Evolutionary conservation across 1,140 invertebrate genomes (phyloP), one percentile per base, ranked within the genome.

Genomic region (Brachionus paranguensis): DNA sequence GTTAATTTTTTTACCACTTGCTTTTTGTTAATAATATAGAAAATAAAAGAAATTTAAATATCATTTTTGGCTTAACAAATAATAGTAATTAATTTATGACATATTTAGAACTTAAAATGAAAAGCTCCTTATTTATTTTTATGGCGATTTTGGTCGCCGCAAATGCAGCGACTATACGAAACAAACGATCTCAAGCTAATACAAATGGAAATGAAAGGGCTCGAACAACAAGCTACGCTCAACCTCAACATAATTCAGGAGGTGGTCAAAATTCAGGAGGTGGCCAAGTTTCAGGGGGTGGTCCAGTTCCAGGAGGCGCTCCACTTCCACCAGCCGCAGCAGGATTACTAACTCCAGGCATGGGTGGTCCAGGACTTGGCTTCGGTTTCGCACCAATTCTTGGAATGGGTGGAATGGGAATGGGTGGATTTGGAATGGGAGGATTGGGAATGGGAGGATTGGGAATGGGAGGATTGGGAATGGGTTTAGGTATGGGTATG

Each of bases 321-420:
- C 45, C 11, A 45, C 27, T 81, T 37, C 41, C 37, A 24, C 78
- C 78, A 45, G 78, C 29, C 12, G 53, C 29, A 7, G 47, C 60
- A 17, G 78, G 60, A 55, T 53, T 65, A 27, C 17, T 65, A 8
- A 79, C 64, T 6, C 78, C 78, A 41, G 78, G 78, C n/a, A 10
- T 81, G 20, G 53, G 50, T 64, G 53, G 53, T 64, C 72, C 72
- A 53, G 72, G 72, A 45, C 70, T 74, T 17, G 70, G 70, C 8
- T 74, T 74, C 41, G 70, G 70, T 11, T 79, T 79, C 20, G 27
- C 78, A 37, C 50, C 50, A 79, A 79, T 79, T 10, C 50, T 65
- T 8, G 78, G 78, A 12, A 37, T 79, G 33, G 78, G 78, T 1
- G 78, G 47, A n/a, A n/a, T 79, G 17, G 50, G 50, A 55, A 17